Evolutionary conservation across 2,113 vertebrate genomes (phyloP).

Genomic region (Salvelinus fontinalis): DNA sequence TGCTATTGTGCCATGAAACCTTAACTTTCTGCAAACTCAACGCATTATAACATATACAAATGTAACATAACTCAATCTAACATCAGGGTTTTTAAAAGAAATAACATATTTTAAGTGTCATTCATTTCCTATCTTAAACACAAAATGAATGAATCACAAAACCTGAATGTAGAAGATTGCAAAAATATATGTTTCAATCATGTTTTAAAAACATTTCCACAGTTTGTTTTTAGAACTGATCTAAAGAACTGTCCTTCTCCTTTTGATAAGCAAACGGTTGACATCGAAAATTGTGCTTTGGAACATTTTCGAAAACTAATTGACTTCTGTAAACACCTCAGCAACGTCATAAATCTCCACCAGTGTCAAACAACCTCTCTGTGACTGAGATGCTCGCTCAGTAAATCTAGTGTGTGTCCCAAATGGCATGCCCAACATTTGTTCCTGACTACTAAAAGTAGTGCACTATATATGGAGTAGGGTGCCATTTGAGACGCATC

Average conservation of each 20-base stretch:
- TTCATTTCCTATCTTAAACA: slow-evolving; percentile 15
- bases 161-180: background rate
- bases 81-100: background rate
- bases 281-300: slow-evolving; percentile 60
- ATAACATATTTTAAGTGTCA: slow-evolving; percentile 3
- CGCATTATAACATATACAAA: slow-evolving; percentile 1
- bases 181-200: background rate
- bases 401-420: background rate
- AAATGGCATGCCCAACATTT: no score
- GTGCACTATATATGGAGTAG: no score
- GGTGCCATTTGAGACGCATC: no score
- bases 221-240: background rate
- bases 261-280: slow-evolving; percentile 66
- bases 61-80: slow-evolving; percentile 12
- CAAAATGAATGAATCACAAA: no score
- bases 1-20: slow-evolving; percentile 13
- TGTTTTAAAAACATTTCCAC: background rate
- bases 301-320: slow-evolving; percentile 58
- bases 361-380: slow-evolving; percentile 64
- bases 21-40: slow-evolving; percentile 14
- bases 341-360: slow-evolving; percentile 66
- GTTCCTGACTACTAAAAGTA: no score
- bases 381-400: slow-evolving; percentile 47
- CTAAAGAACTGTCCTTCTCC: slow-evolving; percentile 1
- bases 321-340: slow-evolving; percentile 69